Evolutionary conservation across 2,888 invertebrate species (phyloP).

Genomic region (Cremastobaeus sp.): DNA sequence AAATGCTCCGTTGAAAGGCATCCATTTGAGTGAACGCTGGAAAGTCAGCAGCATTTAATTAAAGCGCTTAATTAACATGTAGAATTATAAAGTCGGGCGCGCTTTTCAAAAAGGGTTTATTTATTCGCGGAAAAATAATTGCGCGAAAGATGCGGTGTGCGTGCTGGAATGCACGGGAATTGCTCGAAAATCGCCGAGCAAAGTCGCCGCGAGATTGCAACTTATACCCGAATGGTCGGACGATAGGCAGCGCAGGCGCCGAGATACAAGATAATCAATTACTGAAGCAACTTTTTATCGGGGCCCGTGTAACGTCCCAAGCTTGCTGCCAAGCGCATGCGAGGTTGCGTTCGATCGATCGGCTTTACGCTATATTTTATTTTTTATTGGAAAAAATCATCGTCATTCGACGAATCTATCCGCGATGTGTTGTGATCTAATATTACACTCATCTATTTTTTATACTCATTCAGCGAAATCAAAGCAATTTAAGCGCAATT

Average conservation of each 20-base stretch:
- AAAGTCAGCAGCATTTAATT: slow-evolving; percentile 27
- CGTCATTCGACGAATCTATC: no score
- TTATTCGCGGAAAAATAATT: slow-evolving; percentile 46
- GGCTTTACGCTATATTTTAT: slow-evolving; percentile 27
- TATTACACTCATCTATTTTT: no score
- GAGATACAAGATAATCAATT: slow-evolving; percentile 72
- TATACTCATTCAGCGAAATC: no score
- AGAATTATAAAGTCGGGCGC: slow-evolving; percentile 34
- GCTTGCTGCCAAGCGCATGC: slow-evolving; percentile 39
- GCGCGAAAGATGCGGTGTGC: slow-evolving; percentile 28
- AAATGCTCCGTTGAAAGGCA: slow-evolving; percentile 28
- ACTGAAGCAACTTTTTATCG: slow-evolving; percentile 64
- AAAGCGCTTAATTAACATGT: slow-evolving; percentile 40
- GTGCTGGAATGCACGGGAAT: slow-evolving; percentile 54
- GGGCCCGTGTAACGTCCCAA: slow-evolving; percentile 28
- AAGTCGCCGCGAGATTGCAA: slow-evolving; percentile 58
- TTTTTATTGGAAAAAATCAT: slow-evolving; percentile 39
- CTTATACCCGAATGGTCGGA: slow-evolving; percentile 65
- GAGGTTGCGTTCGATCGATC: slow-evolving; percentile 43
- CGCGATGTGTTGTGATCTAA: slow-evolving; percentile 66
- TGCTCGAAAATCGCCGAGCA: slow-evolving; percentile 43
- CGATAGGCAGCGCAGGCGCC: slow-evolving; percentile 63
- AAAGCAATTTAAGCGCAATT: no score
- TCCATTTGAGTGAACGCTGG: slow-evolving; percentile 12
- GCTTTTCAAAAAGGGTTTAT: slow-evolving; percentile 30